A percentile compares a stretch with the other conserved stretches of the same genome.
Conservation (phyloP, 2,113 vertebrate genomes). For the Verasper variegatus region DNA sequence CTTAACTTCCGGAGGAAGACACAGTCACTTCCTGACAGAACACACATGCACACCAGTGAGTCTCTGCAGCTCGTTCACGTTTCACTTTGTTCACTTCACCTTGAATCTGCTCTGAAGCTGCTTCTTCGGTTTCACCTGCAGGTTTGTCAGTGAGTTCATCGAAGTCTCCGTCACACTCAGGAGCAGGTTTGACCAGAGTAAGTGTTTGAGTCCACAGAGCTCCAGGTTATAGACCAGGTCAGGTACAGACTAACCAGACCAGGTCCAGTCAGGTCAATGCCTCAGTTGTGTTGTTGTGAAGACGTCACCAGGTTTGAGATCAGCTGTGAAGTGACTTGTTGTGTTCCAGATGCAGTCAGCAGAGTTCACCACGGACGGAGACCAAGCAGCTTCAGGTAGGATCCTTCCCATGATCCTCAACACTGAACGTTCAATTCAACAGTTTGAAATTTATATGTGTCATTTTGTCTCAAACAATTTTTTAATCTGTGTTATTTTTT, state of each 20-base stretch:
- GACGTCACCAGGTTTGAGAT: no score
- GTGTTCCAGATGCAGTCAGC: slow-evolving; percentile 90
- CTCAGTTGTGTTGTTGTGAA: no score
- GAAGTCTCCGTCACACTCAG: slow-evolving; percentile 86
- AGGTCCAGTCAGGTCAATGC: no score
- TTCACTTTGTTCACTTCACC: neutral
- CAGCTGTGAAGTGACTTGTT: neutral
- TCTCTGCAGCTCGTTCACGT: neutral
- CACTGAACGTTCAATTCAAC: no score
- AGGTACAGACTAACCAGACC: no score
- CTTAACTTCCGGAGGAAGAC: slow-evolving; percentile 90
- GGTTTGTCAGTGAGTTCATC: slow-evolving; percentile 81
- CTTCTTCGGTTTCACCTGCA: slow-evolving; percentile 44
- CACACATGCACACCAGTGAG: slow-evolving; percentile 89
- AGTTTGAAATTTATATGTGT: no score
- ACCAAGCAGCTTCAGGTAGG: slow-evolving; percentile 79
- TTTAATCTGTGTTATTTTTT: neutral
- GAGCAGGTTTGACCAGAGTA: slow-evolving; percentile 87
- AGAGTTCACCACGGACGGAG: slow-evolving; percentile 87
- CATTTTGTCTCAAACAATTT: no score
- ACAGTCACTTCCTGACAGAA: slow-evolving; percentile 93
- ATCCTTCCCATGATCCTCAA: neutral
- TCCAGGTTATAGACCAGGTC: neutral
- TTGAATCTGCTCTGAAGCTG: neutral
- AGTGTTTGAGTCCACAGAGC: slow-evolving; percentile 41